phyloP scores from a whole-genome alignment of 1,140 invertebrate species.

The Temnothorax longispinosus region DNA sequence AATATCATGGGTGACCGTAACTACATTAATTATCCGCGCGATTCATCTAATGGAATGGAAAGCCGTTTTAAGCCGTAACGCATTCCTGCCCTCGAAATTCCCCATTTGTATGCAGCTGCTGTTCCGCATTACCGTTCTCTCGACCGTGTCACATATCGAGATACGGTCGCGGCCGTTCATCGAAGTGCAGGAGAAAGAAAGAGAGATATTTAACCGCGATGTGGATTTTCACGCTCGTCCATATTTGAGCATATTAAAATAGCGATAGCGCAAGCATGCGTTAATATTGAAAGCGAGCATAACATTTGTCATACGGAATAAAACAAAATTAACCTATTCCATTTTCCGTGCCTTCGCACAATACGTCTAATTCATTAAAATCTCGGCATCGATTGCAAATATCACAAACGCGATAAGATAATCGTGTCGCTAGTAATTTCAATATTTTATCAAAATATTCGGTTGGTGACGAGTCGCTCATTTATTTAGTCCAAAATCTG shows the following conservation, averaged over 20 bases:
- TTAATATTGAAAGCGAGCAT: conserved; percentile 24
- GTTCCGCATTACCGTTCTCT: conserved; percentile 44
- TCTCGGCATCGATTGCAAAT: background rate
- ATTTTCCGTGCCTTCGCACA: too few species aligned
- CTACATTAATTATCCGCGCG: conserved; percentile 56
- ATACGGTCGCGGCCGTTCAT: conserved; percentile 42
- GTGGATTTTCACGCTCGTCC: background rate
- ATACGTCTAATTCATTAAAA: conserved; percentile 25
- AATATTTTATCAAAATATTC: background rate
- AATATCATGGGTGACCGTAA: conserved; percentile 56
- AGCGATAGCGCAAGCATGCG: background rate
- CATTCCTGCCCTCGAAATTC: conserved; percentile 50
- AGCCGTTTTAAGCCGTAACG: conserved; percentile 59
- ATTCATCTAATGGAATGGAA: conserved; percentile 61
- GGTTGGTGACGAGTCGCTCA: background rate
- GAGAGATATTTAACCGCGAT: background rate
- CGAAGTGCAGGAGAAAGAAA: conserved; percentile 1
- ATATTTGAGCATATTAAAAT: conserved; percentile 35
- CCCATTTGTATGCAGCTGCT: conserved; percentile 56
- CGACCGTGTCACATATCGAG: conserved; percentile 57
- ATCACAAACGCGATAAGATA: background rate
- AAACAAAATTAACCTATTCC: too few species aligned
- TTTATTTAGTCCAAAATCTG: background rate
- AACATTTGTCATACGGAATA: background rate
- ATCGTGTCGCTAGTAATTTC: background rate